These are phyloP conservation scores for Hyles vespertilio DNA, from an alignment of 1,140 invertebrate genomes.

Conservation along the genomic window DNA sequence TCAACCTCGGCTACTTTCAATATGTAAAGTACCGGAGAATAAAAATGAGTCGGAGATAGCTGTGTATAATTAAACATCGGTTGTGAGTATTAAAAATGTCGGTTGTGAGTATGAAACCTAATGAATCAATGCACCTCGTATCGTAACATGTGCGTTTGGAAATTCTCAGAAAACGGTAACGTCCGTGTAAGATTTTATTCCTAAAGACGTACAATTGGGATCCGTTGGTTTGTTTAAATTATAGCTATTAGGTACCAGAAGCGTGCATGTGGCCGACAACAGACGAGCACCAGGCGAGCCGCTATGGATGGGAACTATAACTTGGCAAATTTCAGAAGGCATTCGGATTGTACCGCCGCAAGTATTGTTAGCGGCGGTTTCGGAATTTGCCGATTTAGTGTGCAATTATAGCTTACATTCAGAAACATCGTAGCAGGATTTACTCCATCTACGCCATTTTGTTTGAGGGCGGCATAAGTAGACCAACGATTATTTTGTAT, in stretches of 20 bases:
- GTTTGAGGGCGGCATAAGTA: conserved; percentile 22
- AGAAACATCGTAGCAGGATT: conserved; percentile 30
- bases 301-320: conserved; percentile 41
- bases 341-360: neutral
- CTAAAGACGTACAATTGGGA: conserved; percentile 52
- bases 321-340: conserved; percentile 6
- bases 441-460: conserved; percentile 39
- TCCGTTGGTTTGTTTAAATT: conserved; percentile 59
- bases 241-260: conserved; percentile 48
- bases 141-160: conserved; percentile 31
- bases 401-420: conserved; percentile 54
- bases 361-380: conserved; percentile 1
- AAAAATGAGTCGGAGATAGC: neutral
- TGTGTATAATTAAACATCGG: neutral
- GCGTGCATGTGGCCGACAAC: conserved; percentile 54
- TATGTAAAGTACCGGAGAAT: too few relatives aligned
- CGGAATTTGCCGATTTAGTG: conserved; percentile 6
- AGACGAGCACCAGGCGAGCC: conserved; percentile 45
- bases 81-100: conserved; percentile 2
- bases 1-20: too few relatives aligned
- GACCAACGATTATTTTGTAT: conserved; percentile 17
- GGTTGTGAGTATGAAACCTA: neutral
- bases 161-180: conserved; percentile 51
- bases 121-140: conserved; percentile 9
- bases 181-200: conserved; percentile 52